A percentile compares a stretch with the other conserved stretches of the same genome.
Conservation (phyloP, 2,113 vertebrate species). For the Peromyscus leucopus region DNA sequence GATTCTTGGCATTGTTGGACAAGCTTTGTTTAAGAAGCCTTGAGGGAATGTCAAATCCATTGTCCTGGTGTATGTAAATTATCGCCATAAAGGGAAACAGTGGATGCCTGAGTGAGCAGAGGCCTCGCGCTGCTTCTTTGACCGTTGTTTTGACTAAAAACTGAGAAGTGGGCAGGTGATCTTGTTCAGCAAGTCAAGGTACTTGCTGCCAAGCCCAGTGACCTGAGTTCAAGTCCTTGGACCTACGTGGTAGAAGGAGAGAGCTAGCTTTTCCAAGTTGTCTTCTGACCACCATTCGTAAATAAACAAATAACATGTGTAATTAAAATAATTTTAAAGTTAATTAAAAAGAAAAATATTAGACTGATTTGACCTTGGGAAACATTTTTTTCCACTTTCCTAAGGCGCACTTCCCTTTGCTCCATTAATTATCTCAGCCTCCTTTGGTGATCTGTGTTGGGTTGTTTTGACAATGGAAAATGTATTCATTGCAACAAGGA, state of each 20-base stretch:
- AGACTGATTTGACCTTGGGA: slow-evolving; percentile 1
- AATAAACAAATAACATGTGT: neutral
- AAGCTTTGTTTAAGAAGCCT: slow-evolving; percentile 89
- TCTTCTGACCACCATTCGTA: neutral
- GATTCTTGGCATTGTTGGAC: slow-evolving; percentile 77
- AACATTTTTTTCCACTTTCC: slow-evolving; percentile 39
- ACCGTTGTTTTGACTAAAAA: slow-evolving; percentile 2
- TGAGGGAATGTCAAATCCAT: slow-evolving; percentile 84
- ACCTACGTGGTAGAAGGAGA: neutral
- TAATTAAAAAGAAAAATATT: neutral
- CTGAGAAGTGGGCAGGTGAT: neutral
- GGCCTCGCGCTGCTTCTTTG: slow-evolving; percentile 64
- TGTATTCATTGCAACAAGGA: slow-evolving; percentile 58
- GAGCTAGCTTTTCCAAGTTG: neutral
- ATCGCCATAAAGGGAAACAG: slow-evolving; percentile 58
- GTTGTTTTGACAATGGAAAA: neutral
- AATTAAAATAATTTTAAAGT: neutral
- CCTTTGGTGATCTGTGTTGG: slow-evolving; percentile 6
- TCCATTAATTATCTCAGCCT: slow-evolving; percentile 54
- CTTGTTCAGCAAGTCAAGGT: neutral
- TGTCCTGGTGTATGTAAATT: slow-evolving; percentile 58
- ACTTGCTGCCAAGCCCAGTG: neutral
- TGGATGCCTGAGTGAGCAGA: slow-evolving; percentile 62
- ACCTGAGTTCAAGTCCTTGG: neutral
- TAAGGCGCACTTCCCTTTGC: slow-evolving; percentile 40